These are phyloP conservation scores for Thecophora atra DNA, from an alignment of 2,888 invertebrate genomes.

Conservation along the genomic window DNA sequence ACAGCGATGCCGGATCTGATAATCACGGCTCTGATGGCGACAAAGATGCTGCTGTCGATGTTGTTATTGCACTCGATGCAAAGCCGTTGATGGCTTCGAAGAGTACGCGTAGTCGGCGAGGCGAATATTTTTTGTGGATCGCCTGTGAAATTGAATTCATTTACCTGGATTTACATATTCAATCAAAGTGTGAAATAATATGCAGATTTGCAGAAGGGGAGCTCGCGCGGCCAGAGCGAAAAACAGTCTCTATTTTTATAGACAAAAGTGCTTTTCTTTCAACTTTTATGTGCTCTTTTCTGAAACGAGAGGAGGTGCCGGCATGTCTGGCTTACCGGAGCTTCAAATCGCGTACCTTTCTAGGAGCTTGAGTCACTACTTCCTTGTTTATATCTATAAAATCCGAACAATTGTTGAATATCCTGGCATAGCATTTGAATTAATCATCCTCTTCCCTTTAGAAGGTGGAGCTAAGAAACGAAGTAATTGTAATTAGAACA, in stretches of 20 bases:
- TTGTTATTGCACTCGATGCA: background rate
- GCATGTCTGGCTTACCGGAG: too few species aligned
- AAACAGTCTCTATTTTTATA: background rate
- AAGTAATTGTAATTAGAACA: too few species aligned
- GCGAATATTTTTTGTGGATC: conserved; percentile 46
- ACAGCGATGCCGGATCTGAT: conserved; percentile 1
- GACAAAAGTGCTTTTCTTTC: background rate
- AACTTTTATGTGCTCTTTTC: background rate
- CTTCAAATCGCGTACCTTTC: too few species aligned
- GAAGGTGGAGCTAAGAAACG: too few species aligned
- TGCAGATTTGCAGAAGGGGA: conserved; percentile 46
- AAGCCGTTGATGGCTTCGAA: conserved; percentile 13
- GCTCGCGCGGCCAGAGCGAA: background rate
- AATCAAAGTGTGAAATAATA: conserved; percentile 55
- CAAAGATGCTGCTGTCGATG: background rate
- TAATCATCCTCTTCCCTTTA: too few species aligned
- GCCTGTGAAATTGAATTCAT: conserved; percentile 52
- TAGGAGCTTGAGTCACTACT: too few species aligned
- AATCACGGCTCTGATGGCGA: background rate
- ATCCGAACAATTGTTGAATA: too few species aligned
- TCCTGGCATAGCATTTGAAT: too few species aligned
- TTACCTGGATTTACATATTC: conserved; percentile 53
- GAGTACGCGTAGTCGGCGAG: conserved; percentile 13
- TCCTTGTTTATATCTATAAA: too few species aligned
- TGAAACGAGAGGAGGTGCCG: too few species aligned